phyloP scores from a whole-genome alignment of 1,140 invertebrate species.

The Pseudomyrmex flavicornis region DNA sequence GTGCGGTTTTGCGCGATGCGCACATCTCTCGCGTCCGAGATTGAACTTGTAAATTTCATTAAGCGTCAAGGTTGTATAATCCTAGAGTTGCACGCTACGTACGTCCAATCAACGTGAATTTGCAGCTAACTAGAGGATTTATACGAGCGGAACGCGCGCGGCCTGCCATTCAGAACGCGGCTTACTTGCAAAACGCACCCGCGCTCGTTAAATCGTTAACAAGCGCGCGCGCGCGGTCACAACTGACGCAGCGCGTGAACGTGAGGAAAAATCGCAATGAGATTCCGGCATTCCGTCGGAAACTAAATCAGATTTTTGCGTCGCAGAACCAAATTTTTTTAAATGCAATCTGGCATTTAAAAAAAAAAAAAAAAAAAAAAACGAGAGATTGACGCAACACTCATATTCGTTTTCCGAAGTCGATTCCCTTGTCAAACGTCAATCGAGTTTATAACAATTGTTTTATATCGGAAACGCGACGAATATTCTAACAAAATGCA shows the following conservation, averaged over 20 bases:
- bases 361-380: not conserved
- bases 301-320: constrained; percentile 6
- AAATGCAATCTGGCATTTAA: too few species aligned
- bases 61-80: constrained; percentile 53
- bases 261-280: constrained; percentile 58
- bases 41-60: constrained; percentile 71
- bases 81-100: constrained; percentile 23
- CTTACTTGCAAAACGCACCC: constrained; percentile 36
- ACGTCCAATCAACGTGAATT: constrained; percentile 68
- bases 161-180: constrained; percentile 60
- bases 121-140: constrained; percentile 63
- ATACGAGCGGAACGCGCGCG: constrained; percentile 47
- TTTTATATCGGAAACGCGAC: too few species aligned
- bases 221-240: not conserved
- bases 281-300: constrained; percentile 5
- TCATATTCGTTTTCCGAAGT: not conserved
- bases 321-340: not conserved
- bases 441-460: not conserved
- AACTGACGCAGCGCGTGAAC: constrained; percentile 35
- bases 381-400: not conserved
- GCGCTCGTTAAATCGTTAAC: constrained; percentile 29
- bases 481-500: too few species aligned
- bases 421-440: not conserved
- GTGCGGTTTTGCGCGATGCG: not conserved
- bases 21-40: not conserved